Conservation (phyloP, 2,797 vertebrate species). For the Protosalanx chinensis region DNA sequence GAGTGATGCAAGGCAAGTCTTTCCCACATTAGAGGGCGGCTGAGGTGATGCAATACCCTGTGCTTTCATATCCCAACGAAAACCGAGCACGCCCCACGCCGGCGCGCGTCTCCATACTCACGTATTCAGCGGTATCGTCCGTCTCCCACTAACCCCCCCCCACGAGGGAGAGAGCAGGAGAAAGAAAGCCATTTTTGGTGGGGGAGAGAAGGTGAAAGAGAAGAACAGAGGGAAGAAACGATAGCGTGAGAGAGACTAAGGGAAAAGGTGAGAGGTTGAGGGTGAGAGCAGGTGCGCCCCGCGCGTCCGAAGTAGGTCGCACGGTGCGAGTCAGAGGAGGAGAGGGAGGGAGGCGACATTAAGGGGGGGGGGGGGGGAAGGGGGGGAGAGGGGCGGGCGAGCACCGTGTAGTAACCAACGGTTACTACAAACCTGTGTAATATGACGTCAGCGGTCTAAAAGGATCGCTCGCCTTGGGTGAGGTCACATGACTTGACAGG, state of each 20-base stretch:
- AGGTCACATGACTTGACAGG: too few relatives aligned
- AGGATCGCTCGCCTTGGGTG: too few relatives aligned
- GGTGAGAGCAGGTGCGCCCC: slow-evolving; percentile 36
- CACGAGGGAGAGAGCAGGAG: slow-evolving; percentile 69
- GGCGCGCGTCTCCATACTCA: slow-evolving; percentile 76
- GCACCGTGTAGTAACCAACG: too few relatives aligned
- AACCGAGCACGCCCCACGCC: slow-evolving; percentile 41
- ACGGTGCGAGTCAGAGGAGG: slow-evolving; percentile 14
- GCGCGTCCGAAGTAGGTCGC: neutral
- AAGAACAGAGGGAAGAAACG: slow-evolving; percentile 67
- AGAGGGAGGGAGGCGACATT: slow-evolving; percentile 40
- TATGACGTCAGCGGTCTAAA: too few relatives aligned
- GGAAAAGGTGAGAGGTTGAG: slow-evolving; percentile 37
- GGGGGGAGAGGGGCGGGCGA: neutral
- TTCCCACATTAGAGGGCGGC: slow-evolving; percentile 12
- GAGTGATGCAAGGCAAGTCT: slow-evolving; percentile 18
- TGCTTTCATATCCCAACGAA: slow-evolving; percentile 32
- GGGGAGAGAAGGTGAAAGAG: slow-evolving; percentile 51
- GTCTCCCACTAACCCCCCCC: slow-evolving; percentile 89
- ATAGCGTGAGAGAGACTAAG: slow-evolving; percentile 60
- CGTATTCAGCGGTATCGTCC: slow-evolving; percentile 97
- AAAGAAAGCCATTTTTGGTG: slow-evolving; percentile 56
- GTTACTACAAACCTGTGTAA: too few relatives aligned
- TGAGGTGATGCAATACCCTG: slow-evolving; percentile 70
- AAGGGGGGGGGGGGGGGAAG: slow-evolving; percentile 17